Evolutionary conservation across 1,140 invertebrate species (phyloP).

Genomic region (Leptopilina clavipes): DNA sequence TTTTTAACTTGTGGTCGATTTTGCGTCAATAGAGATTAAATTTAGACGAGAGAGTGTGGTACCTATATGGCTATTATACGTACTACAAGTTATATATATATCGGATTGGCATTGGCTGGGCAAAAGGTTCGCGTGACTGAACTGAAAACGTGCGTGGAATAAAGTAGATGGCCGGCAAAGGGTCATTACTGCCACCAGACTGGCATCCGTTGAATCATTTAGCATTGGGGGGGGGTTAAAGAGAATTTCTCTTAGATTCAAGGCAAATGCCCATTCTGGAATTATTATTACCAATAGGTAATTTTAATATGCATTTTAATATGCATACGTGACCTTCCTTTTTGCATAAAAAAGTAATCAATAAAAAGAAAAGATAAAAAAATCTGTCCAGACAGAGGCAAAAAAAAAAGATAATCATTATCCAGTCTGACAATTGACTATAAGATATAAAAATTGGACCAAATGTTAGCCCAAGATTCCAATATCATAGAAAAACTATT

Average conservation of each 20-base stretch:
- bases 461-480: no score
- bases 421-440: no score
- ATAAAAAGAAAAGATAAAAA: no score
- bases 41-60: constrained; percentile 3
- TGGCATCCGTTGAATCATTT: constrained; percentile 23
- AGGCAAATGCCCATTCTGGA: neutral
- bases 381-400: no score
- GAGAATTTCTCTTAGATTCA: constrained; percentile 26
- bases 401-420: no score
- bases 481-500: no score
- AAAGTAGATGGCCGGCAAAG: constrained; percentile 23
- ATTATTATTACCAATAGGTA: neutral
- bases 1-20: constrained; percentile 10
- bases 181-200: constrained; percentile 28
- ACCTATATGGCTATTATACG: neutral
- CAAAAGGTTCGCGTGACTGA: constrained; percentile 28
- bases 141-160: constrained; percentile 28
- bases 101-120: constrained; percentile 11
- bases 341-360: no score
- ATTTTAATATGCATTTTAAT: no score
- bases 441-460: no score
- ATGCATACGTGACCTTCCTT: no score
- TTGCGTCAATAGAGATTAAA: constrained; percentile 30
- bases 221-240: neutral
- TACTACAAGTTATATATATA: constrained; percentile 3